phyloP scores from a whole-genome alignment of 2,113 vertebrate genomes.

The Dasyprocta punctata region DNA sequence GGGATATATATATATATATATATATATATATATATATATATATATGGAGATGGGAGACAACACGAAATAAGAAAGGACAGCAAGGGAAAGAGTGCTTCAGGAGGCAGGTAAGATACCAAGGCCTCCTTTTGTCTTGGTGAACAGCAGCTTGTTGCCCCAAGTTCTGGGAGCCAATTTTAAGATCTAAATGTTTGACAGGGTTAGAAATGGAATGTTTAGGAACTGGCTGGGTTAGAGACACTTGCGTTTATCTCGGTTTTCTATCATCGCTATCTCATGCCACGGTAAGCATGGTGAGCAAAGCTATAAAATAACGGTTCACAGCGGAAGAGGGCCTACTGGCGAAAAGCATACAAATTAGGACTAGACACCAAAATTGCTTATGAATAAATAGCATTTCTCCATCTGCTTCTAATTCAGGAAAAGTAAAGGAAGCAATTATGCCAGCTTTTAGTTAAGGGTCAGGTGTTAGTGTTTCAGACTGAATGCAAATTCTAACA shows the following conservation, averaged over 20 bases:
- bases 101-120: no score
- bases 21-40: no score
- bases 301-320: neutral
- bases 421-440: neutral
- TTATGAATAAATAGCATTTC: no score
- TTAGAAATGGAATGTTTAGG: neutral
- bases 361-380: no score
- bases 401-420: neutral
- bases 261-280: no score
- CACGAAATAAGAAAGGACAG: neutral
- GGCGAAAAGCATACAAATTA: neutral
- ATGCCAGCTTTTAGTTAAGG: neutral
- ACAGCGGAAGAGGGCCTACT: neutral
- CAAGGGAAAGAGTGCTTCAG: no score
- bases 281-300: neutral
- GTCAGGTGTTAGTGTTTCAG: no score
- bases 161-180: no score
- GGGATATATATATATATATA: no score
- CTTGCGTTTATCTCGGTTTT: neutral
- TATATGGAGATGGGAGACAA: neutral
- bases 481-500: no score
- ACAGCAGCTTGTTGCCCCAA: neutral
- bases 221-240: neutral
- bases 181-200: neutral
- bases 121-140: neutral